Evolutionary conservation across 1,140 invertebrate species (phyloP), one percentile per base, ranked within the genome.

Genomic region (Drosophila sturtevanti): DNA sequence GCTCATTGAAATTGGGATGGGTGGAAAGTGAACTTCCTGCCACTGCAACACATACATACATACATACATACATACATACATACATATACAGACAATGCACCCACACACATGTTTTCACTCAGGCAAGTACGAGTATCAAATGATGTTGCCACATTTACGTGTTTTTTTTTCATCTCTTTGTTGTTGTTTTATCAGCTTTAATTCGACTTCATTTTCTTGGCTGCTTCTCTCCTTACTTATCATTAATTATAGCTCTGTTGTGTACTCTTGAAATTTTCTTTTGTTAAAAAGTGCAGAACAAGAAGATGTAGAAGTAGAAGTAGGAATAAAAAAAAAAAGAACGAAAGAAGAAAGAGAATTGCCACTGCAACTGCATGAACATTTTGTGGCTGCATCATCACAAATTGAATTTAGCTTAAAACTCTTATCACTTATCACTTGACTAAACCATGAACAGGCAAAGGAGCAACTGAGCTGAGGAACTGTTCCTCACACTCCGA

Each of bases 351-450:
- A 74, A 66, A 59, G n/a, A 44, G 14, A 16, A 44, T 14, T 44
- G 41, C 14, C 41, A 44, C 41, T 48, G 41, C 18, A 48, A 21
- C 71, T 48, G 41, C 18, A 48, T 48, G 63, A 74, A 61, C 72
- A 55, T 68, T 76, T 68, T 76, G 72, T 74, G 72, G 64, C 41
- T 76, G 64, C 31, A 76, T 58, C 31, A 76, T 58, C 44, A 64
- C 67, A 77, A 77, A 77, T 71, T 77, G 63, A 78, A 78, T 77
- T 67, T 77, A 63, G 63, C 75, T 65, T 58, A 63, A 48, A 67
- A 64, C 62, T 78, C 75, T 77, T 77, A 77, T 71, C 75, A 78
- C 75, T 77, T 77, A 76, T 76, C 72, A 76, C 72, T 76, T 63
- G 72, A 73, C 64, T 76, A 61, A 75, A 65, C 72, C 64, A 44